phyloP scores from a whole-genome alignment of 2,888 invertebrate species.

The Orthosia cruda region DNA sequence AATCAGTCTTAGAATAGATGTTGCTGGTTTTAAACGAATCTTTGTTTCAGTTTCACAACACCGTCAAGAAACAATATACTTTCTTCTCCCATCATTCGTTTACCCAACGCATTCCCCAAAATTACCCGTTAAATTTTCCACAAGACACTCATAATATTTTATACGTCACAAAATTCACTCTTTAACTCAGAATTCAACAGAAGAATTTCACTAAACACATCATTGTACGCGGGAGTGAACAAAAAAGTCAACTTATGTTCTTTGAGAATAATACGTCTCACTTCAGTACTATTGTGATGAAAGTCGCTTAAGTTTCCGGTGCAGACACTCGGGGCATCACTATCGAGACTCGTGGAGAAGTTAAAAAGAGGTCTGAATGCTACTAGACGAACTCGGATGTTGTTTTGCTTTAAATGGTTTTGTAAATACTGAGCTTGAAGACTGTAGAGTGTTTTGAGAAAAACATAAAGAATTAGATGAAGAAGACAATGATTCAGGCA shows the following conservation, averaged over 20 bases:
- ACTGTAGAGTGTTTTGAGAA: background rate
- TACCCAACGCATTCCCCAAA: conserved; percentile 3
- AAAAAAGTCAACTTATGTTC: conserved; percentile 61
- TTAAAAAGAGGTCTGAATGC: conserved; percentile 31
- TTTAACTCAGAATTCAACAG: conserved; percentile 47
- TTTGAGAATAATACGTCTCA: conserved; percentile 39
- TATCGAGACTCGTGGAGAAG: conserved; percentile 35
- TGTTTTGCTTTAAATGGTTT: conserved; percentile 28
- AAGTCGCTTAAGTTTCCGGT: conserved; percentile 50
- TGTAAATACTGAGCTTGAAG: conserved; percentile 6
- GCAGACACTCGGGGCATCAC: conserved; percentile 35
- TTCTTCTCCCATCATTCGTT: background rate
- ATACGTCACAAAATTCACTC: conserved; percentile 38
- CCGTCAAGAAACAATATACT: background rate
- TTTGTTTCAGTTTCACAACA: background rate
- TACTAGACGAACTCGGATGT: conserved; percentile 13
- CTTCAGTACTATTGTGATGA: conserved; percentile 49
- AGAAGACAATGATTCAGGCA: background rate
- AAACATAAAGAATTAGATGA: background rate
- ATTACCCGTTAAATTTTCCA: conserved; percentile 15
- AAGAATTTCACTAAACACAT: conserved; percentile 60
- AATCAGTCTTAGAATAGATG: too few species aligned
- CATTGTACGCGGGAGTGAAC: conserved; percentile 45
- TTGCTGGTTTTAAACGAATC: background rate
- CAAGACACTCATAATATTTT: conserved; percentile 14